Percentiles rank a stretch among this genome's conserved stretches.
Conservation (phyloP, 2,113 vertebrate genomes). For the Toxotes chatareus region DNA sequence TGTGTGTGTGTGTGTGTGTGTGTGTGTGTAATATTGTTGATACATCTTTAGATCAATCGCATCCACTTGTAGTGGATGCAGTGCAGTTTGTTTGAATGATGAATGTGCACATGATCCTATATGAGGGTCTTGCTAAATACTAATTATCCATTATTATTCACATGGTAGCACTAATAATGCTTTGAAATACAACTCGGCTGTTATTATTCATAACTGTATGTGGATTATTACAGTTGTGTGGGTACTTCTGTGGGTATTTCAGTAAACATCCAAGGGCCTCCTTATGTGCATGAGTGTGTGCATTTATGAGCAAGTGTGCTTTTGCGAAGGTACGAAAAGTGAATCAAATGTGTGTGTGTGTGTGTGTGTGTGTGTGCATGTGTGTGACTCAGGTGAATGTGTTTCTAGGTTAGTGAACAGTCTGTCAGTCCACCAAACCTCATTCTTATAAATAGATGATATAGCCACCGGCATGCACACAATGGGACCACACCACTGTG, state of each 20-base stretch:
- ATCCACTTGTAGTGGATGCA: slow-evolving; percentile 14
- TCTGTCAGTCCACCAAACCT: slow-evolving; percentile 73
- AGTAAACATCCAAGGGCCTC: slow-evolving; percentile 52
- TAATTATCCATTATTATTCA: slow-evolving; percentile 56
- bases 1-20: slow-evolving; percentile 6
- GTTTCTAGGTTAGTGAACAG: slow-evolving; percentile 74
- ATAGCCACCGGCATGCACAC: slow-evolving; percentile 64
- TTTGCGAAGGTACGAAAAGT: slow-evolving; percentile 8
- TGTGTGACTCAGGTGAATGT: slow-evolving; percentile 71
- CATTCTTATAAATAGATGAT: slow-evolving; percentile 78
- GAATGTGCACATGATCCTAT: neutral
- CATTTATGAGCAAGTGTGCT: neutral
- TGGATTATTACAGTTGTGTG: slow-evolving; percentile 37
- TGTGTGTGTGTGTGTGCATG: slow-evolving; percentile 18
- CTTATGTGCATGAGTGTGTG: slow-evolving; percentile 26
- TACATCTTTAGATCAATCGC: slow-evolving; percentile 38
- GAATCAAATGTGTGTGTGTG: neutral
- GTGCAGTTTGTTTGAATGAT: slow-evolving; percentile 40
- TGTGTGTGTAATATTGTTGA: slow-evolving; percentile 23
- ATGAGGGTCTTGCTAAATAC: slow-evolving; percentile 24
- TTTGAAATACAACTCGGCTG: slow-evolving; percentile 31
- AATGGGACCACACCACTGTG: slow-evolving; percentile 43
- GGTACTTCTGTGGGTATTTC: slow-evolving; percentile 42
- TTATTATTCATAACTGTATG: slow-evolving; percentile 28
- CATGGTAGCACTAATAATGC: slow-evolving; percentile 37